Conservation (phyloP, 2,797 vertebrate species). For the Phylloscopus collybita region DNA sequence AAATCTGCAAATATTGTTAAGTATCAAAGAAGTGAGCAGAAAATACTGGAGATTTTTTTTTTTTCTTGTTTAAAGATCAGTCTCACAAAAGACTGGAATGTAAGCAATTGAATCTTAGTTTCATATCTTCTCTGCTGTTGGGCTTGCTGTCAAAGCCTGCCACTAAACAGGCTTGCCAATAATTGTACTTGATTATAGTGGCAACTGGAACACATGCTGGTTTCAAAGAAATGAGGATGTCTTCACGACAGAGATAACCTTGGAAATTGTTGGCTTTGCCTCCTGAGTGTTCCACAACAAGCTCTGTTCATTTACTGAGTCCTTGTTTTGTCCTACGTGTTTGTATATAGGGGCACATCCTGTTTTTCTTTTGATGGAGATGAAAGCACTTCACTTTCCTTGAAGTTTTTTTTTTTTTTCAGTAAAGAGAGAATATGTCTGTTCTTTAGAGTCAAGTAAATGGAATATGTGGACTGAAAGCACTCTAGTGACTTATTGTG, state of each 20-base stretch:
- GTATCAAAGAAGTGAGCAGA: background rate
- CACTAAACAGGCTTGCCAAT: background rate
- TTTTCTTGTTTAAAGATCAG: background rate
- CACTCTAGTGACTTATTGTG: background rate
- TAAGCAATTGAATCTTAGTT: background rate
- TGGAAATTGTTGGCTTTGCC: background rate
- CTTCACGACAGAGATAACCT: slow-evolving; percentile 37
- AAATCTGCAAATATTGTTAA: background rate
- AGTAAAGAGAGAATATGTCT: background rate
- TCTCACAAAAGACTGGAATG: background rate
- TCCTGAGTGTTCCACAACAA: background rate
- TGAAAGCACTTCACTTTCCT: background rate
- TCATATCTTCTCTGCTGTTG: background rate
- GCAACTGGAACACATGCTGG: background rate
- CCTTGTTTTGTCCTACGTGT: background rate
- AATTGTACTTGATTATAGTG: background rate
- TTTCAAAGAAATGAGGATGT: slow-evolving; percentile 43
- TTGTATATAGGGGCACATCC: background rate
- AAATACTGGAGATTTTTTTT: background rate
- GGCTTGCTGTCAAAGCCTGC: slow-evolving; percentile 4
- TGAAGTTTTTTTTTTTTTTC: background rate
- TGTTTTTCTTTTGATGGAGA: background rate
- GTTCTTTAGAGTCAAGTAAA: background rate
- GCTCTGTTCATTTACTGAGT: background rate
- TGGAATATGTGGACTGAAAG: background rate